A percentile compares a stretch with the other conserved stretches of the same genome.
Conservation (phyloP, 2,888 invertebrate genomes). For the Parthenolecanium corni region DNA sequence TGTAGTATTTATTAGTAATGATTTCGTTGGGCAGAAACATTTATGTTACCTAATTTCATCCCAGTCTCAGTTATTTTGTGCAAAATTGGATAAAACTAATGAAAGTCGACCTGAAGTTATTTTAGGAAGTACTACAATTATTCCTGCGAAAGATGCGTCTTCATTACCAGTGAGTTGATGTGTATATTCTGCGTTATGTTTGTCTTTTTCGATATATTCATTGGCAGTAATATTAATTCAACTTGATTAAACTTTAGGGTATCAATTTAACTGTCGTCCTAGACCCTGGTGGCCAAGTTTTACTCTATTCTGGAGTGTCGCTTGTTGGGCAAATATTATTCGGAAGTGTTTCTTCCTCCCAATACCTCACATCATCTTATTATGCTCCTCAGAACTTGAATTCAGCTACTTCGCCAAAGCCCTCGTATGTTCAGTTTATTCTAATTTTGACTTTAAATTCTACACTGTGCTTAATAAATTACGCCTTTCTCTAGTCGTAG, state of each 20-base stretch:
- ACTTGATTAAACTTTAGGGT: slow-evolving; percentile 38
- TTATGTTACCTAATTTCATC: slow-evolving; percentile 63
- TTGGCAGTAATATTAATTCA: neutral
- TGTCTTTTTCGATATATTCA: neutral
- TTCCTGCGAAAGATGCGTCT: slow-evolving; percentile 75
- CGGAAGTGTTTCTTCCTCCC: slow-evolving; percentile 30
- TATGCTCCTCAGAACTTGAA: neutral
- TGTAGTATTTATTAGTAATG: slow-evolving; percentile 65
- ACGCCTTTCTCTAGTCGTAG: slow-evolving; percentile 41
- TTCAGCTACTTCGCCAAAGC: slow-evolving; percentile 4
- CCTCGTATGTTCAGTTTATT: slow-evolving; percentile 12
- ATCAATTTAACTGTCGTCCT: slow-evolving; percentile 69
- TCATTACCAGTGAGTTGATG: slow-evolving; percentile 50
- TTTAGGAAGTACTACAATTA: slow-evolving; percentile 59
- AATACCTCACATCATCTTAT: slow-evolving; percentile 21
- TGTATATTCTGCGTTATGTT: neutral
- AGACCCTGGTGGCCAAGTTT: slow-evolving; percentile 64
- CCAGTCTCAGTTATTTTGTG: slow-evolving; percentile 53
- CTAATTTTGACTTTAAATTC: neutral
- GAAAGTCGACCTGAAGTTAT: slow-evolving; percentile 48
- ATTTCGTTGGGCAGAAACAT: slow-evolving; percentile 72
- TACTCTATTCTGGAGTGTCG: slow-evolving; percentile 70
- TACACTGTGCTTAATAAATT: too few species aligned
- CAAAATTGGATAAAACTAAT: slow-evolving; percentile 54
- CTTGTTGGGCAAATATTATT: slow-evolving; percentile 69